phyloP scores from a whole-genome alignment of 1,140 invertebrate species.

The Sinonovacula constricta region DNA sequence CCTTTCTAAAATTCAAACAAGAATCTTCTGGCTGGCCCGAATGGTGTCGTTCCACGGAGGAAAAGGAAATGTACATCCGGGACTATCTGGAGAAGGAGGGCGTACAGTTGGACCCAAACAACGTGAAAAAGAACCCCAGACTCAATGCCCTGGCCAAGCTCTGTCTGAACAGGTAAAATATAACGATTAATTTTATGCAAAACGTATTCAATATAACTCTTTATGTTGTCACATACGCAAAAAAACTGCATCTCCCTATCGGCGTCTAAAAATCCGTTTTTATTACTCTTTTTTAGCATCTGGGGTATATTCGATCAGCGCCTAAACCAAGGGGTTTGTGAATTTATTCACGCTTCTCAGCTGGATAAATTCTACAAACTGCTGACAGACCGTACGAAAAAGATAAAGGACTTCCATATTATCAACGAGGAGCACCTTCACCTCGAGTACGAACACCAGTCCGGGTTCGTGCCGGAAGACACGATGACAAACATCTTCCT shows the following conservation, averaged over 20 bases:
- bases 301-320: constrained; percentile 46
- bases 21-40: constrained; percentile 50
- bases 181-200: constrained; percentile 26
- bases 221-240: constrained; percentile 9
- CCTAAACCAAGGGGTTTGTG: constrained; percentile 43
- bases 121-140: constrained; percentile 74
- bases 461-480: constrained; percentile 4
- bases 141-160: constrained; percentile 56
- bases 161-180: constrained; percentile 49
- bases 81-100: constrained; percentile 59
- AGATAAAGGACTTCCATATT: constrained; percentile 50
- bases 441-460: constrained; percentile 22
- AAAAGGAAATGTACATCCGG: constrained; percentile 63
- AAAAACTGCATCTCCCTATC: constrained; percentile 40
- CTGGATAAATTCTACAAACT: constrained; percentile 64
- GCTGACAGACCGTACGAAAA: constrained; percentile 56
- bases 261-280: constrained; percentile 59
- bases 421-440: constrained; percentile 44
- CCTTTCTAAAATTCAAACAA: constrained; percentile 56
- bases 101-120: constrained; percentile 67
- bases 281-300: constrained; percentile 11
- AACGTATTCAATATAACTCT: too few species aligned
- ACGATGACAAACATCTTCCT: constrained; percentile 71
- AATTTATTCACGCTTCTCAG: constrained; percentile 47
- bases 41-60: constrained; percentile 20